These are phyloP conservation scores for Drosophila santomea DNA, from an alignment of 1,140 invertebrate species.

Conservation along the genomic window DNA sequence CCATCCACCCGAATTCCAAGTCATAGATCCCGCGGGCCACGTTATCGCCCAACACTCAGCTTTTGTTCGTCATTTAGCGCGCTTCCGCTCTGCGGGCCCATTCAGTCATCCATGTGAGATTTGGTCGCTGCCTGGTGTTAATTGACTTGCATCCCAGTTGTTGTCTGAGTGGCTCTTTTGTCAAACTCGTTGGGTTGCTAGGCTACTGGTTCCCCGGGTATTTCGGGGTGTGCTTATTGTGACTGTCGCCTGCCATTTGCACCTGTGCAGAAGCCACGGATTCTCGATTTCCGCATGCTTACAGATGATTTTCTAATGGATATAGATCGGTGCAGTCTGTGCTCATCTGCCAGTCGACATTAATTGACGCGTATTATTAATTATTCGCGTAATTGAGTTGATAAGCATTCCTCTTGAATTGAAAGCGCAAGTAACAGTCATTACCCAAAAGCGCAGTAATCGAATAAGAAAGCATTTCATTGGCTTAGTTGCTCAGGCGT, in stretches of 20 bases:
- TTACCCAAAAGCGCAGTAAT: neutral
- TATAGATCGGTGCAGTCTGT: neutral
- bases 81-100: conserved; percentile 64
- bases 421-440: neutral
- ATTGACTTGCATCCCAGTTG: conserved; percentile 44
- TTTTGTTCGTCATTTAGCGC: conserved; percentile 62
- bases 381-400: conserved; percentile 19
- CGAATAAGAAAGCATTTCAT: neutral
- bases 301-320: conserved; percentile 16
- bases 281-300: conserved; percentile 7
- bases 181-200: conserved; percentile 21
- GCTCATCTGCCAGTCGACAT: neutral
- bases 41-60: conserved; percentile 58
- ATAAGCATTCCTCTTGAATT: neutral
- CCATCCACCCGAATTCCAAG: neutral
- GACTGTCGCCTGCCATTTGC: conserved; percentile 24
- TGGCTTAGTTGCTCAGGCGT: no score
- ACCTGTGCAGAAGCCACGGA: conserved; percentile 7
- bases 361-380: conserved; percentile 6
- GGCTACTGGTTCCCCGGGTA: conserved; percentile 8
- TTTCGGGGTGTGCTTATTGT: conserved; percentile 1
- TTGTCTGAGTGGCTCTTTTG: conserved; percentile 8
- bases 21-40: conserved; percentile 21
- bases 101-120: conserved; percentile 41
- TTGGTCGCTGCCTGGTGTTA: conserved; percentile 28